Conservation (phyloP, 2,113 vertebrate genomes). For the Hiodon alosoides region DNA sequence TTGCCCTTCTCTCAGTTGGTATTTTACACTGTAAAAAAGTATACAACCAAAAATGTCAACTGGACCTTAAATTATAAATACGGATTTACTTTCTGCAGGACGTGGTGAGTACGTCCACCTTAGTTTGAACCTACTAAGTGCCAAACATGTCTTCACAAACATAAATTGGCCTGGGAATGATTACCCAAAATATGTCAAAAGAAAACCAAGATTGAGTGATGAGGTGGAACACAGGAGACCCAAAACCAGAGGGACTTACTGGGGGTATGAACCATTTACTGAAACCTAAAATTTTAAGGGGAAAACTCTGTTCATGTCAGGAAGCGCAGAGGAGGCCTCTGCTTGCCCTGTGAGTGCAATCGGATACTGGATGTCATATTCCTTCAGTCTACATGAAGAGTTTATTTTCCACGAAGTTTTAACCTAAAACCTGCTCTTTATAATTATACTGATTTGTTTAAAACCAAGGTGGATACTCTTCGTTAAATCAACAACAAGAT, state of each 20-base stretch:
- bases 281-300: constrained; percentile 30
- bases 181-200: constrained; percentile 60
- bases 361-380: constrained; percentile 67
- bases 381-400: constrained; percentile 56
- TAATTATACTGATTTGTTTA: constrained; percentile 69
- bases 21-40: too few species aligned
- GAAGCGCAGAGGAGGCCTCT: constrained; percentile 69
- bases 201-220: constrained; percentile 67
- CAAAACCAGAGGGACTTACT: constrained; percentile 43
- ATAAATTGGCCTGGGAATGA: constrained; percentile 58
- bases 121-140: constrained; percentile 28
- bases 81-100: too few species aligned
- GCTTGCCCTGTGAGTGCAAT: constrained; percentile 49
- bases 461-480: constrained; percentile 53
- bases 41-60: too few species aligned
- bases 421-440: constrained; percentile 68
- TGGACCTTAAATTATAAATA: too few species aligned
- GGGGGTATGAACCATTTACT: constrained; percentile 45
- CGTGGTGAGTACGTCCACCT: not conserved
- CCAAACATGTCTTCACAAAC: constrained; percentile 55
- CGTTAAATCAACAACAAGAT: constrained; percentile 54
- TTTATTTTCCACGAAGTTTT: constrained; percentile 69
- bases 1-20: too few species aligned
- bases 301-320: constrained; percentile 56
- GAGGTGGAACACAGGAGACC: constrained; percentile 55